phyloP scores from a whole-genome alignment of 2,888 invertebrate genomes.

The Nesidiocoris tenuis region DNA sequence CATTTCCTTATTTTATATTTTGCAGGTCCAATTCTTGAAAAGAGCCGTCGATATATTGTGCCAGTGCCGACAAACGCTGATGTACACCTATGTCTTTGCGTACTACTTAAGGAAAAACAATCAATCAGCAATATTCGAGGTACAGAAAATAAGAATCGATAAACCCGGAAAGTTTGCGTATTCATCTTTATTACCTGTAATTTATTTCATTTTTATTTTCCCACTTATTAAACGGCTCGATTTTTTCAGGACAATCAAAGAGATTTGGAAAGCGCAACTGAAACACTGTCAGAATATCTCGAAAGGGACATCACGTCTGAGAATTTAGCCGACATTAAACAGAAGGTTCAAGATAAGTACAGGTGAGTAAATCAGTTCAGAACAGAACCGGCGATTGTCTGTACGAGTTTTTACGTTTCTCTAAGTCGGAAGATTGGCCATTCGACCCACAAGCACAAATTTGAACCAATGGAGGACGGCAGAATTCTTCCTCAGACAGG shows the following conservation, averaged over 20 bases:
- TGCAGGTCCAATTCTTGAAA: conserved; percentile 91
- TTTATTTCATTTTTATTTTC: neutral
- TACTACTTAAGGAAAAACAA: conserved; percentile 97
- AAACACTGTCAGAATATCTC: conserved; percentile 94
- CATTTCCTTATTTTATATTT: too few species aligned
- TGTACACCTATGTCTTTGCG: conserved; percentile 99
- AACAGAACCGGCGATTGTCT: too few species aligned
- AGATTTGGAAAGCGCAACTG: conserved; percentile 96
- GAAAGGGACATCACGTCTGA: conserved; percentile 97
- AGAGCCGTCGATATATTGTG: conserved; percentile 96
- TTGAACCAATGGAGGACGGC: too few species aligned
- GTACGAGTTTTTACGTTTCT: too few species aligned
- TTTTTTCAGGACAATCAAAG: conserved; percentile 81
- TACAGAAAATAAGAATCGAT: too few species aligned
- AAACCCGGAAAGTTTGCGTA: too few species aligned
- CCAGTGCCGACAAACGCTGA: conserved; percentile 94
- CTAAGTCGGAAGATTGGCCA: too few species aligned
- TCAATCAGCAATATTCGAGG: conserved; percentile 96
- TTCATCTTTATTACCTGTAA: neutral
- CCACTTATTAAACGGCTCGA: neutral
- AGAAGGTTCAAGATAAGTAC: conserved; percentile 97
- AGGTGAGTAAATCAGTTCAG: conserved; percentile 62
- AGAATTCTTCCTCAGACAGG: too few species aligned
- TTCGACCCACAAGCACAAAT: too few species aligned
- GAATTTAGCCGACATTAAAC: conserved; percentile 95